Conservation (phyloP, 2,797 vertebrate genomes). For the Iguana delicatissima region DNA sequence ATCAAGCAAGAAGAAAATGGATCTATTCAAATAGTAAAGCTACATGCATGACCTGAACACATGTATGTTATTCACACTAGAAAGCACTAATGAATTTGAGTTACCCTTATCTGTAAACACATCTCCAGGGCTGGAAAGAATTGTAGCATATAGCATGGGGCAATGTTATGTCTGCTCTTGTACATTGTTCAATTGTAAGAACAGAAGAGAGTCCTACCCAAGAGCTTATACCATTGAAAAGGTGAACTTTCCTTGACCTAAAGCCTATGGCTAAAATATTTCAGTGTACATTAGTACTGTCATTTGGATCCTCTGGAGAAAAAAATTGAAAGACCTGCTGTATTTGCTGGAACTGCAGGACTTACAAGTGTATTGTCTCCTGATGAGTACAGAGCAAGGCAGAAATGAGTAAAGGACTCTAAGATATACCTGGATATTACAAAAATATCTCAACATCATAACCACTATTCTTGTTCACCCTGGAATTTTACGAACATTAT, state of each 20-base stretch:
- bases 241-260: conserved; percentile 25
- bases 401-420: conserved; percentile 26
- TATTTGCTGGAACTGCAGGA: conserved; percentile 37
- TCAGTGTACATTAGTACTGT: not conserved
- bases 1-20: conserved; percentile 19
- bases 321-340: not conserved
- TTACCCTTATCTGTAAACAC: not conserved
- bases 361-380: conserved; percentile 27
- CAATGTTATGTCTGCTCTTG: conserved; percentile 40
- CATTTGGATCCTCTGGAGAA: conserved; percentile 7
- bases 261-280: conserved; percentile 41
- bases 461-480: not conserved
- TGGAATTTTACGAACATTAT: conserved; percentile 23
- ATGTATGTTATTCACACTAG: conserved; percentile 8
- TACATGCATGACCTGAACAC: not conserved
- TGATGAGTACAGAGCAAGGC: conserved; percentile 11
- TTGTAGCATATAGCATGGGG: conserved; percentile 14
- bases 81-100: conserved; percentile 26
- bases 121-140: not conserved
- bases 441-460: not conserved
- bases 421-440: conserved; percentile 25
- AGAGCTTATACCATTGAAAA: conserved; percentile 6
- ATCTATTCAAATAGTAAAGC: conserved; percentile 37
- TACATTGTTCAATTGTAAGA: not conserved
- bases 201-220: conserved; percentile 19